phyloP scores from a whole-genome alignment of 2,113 vertebrate species.

The Setophaga petechia region DNA sequence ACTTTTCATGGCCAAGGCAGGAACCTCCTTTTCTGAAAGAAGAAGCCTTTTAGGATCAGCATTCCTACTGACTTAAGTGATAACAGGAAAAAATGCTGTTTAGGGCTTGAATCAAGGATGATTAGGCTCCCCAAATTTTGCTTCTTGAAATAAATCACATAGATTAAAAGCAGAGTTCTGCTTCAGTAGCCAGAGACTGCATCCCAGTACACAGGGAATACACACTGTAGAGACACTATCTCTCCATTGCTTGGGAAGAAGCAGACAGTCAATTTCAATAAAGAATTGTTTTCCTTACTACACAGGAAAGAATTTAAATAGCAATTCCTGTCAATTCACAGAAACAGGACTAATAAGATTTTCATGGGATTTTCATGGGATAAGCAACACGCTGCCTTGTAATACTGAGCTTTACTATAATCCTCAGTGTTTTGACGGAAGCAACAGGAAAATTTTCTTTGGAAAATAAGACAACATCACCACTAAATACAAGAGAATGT shows the following conservation, averaged over 20 bases:
- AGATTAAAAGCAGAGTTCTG: not conserved
- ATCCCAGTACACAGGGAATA: not conserved
- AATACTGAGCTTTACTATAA: not conserved
- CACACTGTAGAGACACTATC: not conserved
- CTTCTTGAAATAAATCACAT: not conserved
- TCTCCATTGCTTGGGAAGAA: not conserved
- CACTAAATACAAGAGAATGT: not conserved
- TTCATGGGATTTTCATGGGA: not conserved
- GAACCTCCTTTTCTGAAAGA: not conserved
- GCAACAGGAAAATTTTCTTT: constrained; percentile 12
- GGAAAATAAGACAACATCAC: not conserved
- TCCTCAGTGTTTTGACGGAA: not conserved
- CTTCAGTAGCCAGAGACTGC: not conserved
- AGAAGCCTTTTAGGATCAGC: not conserved
- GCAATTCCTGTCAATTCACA: constrained; percentile 52
- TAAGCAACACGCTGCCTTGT: not conserved
- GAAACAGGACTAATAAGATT: constrained; percentile 5
- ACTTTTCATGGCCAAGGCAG: not conserved
- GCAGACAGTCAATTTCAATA: constrained; percentile 17
- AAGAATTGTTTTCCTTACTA: constrained; percentile 38
- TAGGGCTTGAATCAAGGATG: not conserved
- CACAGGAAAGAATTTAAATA: constrained; percentile 65
- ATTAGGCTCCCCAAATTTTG: not conserved
- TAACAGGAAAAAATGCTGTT: not conserved
- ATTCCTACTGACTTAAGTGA: not conserved